These are phyloP conservation scores for Meandrusa payeni DNA, from an alignment of 2,888 invertebrate genomes.

Conservation along the genomic window DNA sequence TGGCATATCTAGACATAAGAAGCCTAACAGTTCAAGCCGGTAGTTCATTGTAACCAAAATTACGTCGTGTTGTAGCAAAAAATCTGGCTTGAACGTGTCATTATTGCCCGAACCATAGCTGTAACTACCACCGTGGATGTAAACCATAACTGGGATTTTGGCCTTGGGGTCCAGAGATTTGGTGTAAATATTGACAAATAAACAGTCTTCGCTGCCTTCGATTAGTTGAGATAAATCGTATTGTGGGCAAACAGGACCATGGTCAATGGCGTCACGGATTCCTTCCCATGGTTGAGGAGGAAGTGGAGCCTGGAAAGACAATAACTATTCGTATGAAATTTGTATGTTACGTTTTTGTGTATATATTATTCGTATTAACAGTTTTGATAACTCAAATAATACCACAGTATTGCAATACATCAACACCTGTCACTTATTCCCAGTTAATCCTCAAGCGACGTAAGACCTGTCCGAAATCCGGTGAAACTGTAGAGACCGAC, in stretches of 20 bases:
- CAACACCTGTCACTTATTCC: no score
- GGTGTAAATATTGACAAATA: slow-evolving; percentile 59
- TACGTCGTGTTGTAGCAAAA: slow-evolving; percentile 56
- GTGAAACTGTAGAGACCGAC: no score
- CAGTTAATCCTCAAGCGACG: no score
- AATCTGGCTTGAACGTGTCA: slow-evolving; percentile 53
- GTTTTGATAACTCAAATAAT: no score
- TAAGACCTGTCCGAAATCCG: no score
- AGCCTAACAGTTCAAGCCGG: slow-evolving; percentile 50
- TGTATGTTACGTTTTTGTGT: no score
- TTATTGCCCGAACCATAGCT: slow-evolving; percentile 53
- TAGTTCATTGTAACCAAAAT: slow-evolving; percentile 67
- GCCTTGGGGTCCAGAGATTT: slow-evolving; percentile 35
- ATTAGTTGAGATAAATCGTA: slow-evolving; percentile 36
- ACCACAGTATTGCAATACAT: no score
- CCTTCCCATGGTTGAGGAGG: slow-evolving; percentile 51
- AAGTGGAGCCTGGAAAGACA: slow-evolving; percentile 48
- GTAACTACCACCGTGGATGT: slow-evolving; percentile 64
- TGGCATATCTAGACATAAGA: slow-evolving; percentile 42
- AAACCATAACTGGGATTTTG: slow-evolving; percentile 64
- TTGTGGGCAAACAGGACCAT: slow-evolving; percentile 58
- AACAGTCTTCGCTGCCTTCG: slow-evolving; percentile 56
- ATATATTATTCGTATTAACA: no score
- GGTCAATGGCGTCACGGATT: slow-evolving; percentile 49
- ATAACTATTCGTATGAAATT: not conserved